Evolutionary conservation across 2,113 vertebrate genomes (phyloP), one percentile per base, ranked within the genome.

Genomic region (Eulemur macaco): DNA sequence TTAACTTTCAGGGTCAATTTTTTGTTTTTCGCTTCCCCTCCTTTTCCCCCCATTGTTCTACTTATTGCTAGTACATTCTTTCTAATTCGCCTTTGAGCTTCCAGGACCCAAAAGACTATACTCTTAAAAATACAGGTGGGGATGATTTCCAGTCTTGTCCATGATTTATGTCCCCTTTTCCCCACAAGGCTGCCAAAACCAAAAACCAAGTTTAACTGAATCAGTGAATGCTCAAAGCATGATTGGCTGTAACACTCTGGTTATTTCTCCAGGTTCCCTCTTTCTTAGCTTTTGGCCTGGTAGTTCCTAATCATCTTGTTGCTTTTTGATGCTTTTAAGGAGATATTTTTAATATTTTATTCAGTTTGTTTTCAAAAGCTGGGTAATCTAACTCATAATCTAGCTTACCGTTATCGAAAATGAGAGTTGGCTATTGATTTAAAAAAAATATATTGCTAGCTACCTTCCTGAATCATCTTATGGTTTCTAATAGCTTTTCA

Each of bases 241-340:
- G 39, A 34, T 34, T 60, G 8, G 25, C 56, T 81, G 71, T 29
- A 37, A 1, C 66, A 58, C 37, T 73, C 4, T 18, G 34, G 42
- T 29, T 73, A 45, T 2, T 42, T 93, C 71, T 73, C 23, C 18
- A 8, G 7, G 0, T 56, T 76, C 6, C 39, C 12, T 71, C 13
- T 91, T 31, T 6, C 56, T 82, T 89, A 52, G 56, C 47, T n/a
- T 81, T 89, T 81, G 45, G 31, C 25, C 31, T 88, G n/a, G 4
- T 64, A 58, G 34, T 81, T 96, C 45, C 76, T 89, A 89, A 78
- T 81, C 21, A 91, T 77, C 56, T 77, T 63, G 52, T 94, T 95
- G 81, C 45, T 77, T 89, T 86, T 64, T 85, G 17, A 80, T 77
- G 18, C 68, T 78, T 56, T 77, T 85, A 71, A 39, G n/a, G 42